phyloP scores from a whole-genome alignment of 2,888 invertebrate species.

The Lapara coniferarum region DNA sequence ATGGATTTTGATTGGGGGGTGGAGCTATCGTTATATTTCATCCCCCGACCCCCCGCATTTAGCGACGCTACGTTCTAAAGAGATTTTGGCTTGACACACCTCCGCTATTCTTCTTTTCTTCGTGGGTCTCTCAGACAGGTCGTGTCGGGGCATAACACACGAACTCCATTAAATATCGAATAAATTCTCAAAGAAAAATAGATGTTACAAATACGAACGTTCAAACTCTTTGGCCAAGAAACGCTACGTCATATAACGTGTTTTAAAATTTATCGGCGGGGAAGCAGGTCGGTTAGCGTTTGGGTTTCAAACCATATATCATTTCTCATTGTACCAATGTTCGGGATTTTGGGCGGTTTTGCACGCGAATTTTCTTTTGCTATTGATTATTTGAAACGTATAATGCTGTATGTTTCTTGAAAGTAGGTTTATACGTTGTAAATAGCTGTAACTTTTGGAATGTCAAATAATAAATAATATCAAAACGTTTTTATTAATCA shows the following conservation, averaged over 20 bases:
- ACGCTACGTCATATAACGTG: slow-evolving; percentile 22
- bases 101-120: too few species aligned
- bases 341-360: slow-evolving; percentile 19
- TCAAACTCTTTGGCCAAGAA: slow-evolving; percentile 20
- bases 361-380: slow-evolving; percentile 12
- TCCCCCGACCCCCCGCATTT: too few species aligned
- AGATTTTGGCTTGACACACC: too few species aligned
- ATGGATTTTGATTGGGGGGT: too few species aligned
- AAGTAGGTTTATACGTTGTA: neutral
- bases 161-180: slow-evolving; percentile 33
- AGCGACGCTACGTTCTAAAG: too few species aligned
- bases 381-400: neutral
- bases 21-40: too few species aligned
- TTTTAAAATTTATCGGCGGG: slow-evolving; percentile 29
- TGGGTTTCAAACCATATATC: slow-evolving; percentile 19
- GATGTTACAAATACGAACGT: slow-evolving; percentile 25
- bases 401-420: neutral
- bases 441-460: neutral
- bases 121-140: neutral
- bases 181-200: slow-evolving; percentile 32
- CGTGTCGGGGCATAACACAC: neutral
- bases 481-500: neutral
- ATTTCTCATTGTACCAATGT: slow-evolving; percentile 23
- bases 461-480: neutral
- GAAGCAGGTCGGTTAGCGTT: slow-evolving; percentile 19